Conservation (phyloP, 2,888 invertebrate species). For the Nomada ruficornis region DNA sequence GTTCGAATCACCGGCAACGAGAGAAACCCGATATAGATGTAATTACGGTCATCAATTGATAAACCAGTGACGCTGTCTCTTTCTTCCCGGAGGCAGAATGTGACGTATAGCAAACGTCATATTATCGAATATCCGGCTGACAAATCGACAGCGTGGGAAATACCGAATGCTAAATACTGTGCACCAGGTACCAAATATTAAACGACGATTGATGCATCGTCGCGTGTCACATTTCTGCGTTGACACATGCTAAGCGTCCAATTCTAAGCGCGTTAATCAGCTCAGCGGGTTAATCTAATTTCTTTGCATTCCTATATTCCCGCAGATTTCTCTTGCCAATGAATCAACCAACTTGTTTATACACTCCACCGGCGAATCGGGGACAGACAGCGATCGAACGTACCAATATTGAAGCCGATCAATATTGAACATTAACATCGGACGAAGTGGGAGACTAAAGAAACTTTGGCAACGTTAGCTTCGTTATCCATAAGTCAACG, state of each 20-base stretch:
- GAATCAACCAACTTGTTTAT: too few relatives aligned
- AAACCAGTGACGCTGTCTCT: neutral
- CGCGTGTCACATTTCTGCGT: neutral
- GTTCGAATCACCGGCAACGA: too few relatives aligned
- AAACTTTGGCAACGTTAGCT: constrained; percentile 2
- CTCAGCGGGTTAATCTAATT: neutral
- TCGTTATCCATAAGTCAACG: neutral
- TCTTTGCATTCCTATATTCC: neutral
- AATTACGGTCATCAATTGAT: constrained; percentile 14
- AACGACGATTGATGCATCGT: constrained; percentile 1
- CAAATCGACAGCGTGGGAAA: constrained; percentile 24
- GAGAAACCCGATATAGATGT: neutral
- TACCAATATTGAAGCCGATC: neutral
- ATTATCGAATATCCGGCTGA: constrained; percentile 20
- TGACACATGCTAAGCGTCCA: constrained; percentile 5
- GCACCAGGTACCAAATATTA: neutral
- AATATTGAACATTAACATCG: constrained; percentile 30
- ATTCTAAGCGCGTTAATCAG: neutral
- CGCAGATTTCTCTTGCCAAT: too few relatives aligned
- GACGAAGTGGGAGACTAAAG: neutral
- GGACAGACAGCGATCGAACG: neutral
- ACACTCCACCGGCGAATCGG: neutral
- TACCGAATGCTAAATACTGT: constrained; percentile 1
- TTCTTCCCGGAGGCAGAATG: neutral
- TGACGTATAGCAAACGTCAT: neutral